Evolutionary conservation across 1,140 invertebrate genomes (phyloP).

Genomic region (Scaptomyza graminum): DNA sequence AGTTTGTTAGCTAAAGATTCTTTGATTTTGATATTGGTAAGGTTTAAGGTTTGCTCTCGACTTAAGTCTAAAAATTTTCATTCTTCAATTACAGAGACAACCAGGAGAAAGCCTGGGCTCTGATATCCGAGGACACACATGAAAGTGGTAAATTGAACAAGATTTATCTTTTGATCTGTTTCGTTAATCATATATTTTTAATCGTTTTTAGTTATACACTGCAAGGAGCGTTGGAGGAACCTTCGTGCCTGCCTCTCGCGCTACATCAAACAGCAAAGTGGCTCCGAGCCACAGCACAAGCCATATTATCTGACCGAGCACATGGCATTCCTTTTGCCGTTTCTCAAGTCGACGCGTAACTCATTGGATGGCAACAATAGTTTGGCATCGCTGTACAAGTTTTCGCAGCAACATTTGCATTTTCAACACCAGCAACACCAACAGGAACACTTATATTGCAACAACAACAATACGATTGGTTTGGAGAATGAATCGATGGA

Average conservation of each 20-base stretch:
- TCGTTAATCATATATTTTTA: neutral
- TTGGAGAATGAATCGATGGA: conserved; percentile 43
- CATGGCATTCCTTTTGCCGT: conserved; percentile 81
- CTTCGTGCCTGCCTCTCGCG: conserved; percentile 80
- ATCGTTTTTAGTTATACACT: conserved; percentile 69
- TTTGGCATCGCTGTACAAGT: conserved; percentile 63
- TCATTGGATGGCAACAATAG: conserved; percentile 69
- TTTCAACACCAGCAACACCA: conserved; percentile 36
- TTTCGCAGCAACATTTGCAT: conserved; percentile 68
- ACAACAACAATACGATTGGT: conserved; percentile 34
- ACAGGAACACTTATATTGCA: conserved; percentile 63
- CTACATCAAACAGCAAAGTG: conserved; percentile 79
- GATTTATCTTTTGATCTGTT: too few relatives aligned
- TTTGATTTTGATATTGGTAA: too few relatives aligned
- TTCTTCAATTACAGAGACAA: conserved; percentile 56
- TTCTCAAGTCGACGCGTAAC: conserved; percentile 75
- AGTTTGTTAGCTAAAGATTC: too few relatives aligned
- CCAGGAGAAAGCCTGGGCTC: conserved; percentile 81
- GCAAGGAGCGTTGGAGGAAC: conserved; percentile 83
- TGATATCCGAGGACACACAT: conserved; percentile 83
- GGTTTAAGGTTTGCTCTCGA: too few relatives aligned
- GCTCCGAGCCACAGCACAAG: conserved; percentile 77
- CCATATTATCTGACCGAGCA: conserved; percentile 83
- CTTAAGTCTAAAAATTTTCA: neutral
- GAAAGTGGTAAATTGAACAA: conserved; percentile 66